Conservation (phyloP, 1,140 invertebrate species). For the Drosophila simulans region DNA sequence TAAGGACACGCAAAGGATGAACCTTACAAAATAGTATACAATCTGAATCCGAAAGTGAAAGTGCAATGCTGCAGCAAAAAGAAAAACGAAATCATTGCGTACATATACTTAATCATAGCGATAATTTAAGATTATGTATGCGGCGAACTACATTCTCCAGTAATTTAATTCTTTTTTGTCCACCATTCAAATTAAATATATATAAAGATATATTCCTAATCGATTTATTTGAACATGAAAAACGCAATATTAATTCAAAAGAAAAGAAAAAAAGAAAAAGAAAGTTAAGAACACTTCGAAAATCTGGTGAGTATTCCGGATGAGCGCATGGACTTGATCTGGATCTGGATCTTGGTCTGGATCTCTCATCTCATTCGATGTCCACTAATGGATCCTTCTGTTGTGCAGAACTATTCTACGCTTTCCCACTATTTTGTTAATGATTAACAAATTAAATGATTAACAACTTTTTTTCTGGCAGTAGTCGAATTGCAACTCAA, state of each 20-base stretch:
- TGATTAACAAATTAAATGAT: too few relatives aligned
- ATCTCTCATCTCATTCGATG: not conserved
- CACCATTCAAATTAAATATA: constrained; percentile 49
- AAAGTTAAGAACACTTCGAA: constrained; percentile 1
- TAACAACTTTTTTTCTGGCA: too few relatives aligned
- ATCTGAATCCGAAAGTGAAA: constrained; percentile 3
- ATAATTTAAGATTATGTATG: constrained; percentile 47
- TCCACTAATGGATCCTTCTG: not conserved
- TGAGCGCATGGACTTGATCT: constrained; percentile 10
- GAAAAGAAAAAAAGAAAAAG: too few relatives aligned
- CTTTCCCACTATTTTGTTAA: not conserved
- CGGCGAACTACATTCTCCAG: constrained; percentile 19
- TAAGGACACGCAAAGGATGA: constrained; percentile 9
- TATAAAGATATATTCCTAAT: constrained; percentile 27
- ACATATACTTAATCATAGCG: constrained; percentile 46
- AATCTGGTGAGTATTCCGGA: constrained; percentile 28
- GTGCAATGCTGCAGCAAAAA: constrained; percentile 3
- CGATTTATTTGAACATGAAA: constrained; percentile 15
- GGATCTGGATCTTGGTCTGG: not conserved
- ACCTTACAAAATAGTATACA: constrained; percentile 6
- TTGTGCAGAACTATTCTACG: not conserved
- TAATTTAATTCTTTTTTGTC: constrained; percentile 36
- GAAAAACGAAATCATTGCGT: constrained; percentile 13
- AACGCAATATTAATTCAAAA: not conserved
- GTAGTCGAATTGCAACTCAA: not conserved